Evolutionary conservation across 2,797 vertebrate genomes (phyloP).

Genomic region (Eospalax fontanierii): DNA sequence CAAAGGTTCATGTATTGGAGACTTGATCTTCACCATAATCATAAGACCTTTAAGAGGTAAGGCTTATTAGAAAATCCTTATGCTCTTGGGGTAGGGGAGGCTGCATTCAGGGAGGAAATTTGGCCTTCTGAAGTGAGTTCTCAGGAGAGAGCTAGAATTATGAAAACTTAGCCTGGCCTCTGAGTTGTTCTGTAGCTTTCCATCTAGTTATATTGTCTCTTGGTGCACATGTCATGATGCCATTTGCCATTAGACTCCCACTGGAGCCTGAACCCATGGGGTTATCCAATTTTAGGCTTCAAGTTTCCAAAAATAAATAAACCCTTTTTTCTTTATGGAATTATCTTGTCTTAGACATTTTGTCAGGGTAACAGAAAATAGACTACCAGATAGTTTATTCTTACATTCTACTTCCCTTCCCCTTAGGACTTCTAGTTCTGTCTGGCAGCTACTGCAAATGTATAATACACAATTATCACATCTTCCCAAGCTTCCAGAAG

Average conservation of each 20-base stretch:
- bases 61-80: neutral
- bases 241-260: neutral
- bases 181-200: neutral
- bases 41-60: neutral
- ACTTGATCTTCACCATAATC: neutral
- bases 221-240: neutral
- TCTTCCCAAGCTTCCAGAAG: slow-evolving; percentile 4
- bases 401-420: neutral
- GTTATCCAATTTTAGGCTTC: neutral
- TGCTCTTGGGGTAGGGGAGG: neutral
- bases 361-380: neutral
- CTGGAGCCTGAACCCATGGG: neutral
- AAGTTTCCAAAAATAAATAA: neutral
- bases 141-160: neutral
- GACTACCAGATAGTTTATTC: neutral
- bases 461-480: neutral
- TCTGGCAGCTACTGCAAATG: neutral
- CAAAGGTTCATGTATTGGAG: neutral
- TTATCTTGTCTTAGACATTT: neutral
- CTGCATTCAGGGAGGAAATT: neutral
- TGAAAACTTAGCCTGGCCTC: no score
- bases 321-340: neutral
- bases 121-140: neutral
- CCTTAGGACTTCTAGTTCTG: neutral
- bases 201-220: neutral